A percentile compares a stretch with the other conserved stretches of the same genome.
phyloP scores from a whole-genome alignment of 2,113 vertebrate genomes.

The Heliornis fulica region DNA sequence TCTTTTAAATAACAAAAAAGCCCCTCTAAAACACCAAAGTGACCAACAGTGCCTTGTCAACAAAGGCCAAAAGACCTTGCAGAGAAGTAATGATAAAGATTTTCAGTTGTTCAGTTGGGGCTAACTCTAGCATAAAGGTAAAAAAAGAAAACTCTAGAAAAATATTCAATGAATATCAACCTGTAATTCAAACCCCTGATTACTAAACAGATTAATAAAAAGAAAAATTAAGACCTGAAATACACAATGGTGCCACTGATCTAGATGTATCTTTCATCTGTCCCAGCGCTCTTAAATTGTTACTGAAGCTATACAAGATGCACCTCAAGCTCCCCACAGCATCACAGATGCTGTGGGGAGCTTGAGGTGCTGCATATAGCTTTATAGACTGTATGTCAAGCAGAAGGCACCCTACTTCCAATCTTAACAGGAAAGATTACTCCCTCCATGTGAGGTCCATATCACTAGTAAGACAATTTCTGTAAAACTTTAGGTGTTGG shows the following conservation, averaged over 20 bases:
- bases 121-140: background rate
- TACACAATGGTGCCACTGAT: background rate
- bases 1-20: background rate
- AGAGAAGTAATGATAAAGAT: background rate
- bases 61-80: background rate
- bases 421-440: accelerated
- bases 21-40: background rate
- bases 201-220: background rate
- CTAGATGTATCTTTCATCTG: accelerated
- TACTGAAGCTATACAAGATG: background rate
- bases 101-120: background rate
- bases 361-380: no score
- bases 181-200: background rate
- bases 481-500: background rate
- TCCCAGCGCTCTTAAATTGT: background rate
- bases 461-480: background rate
- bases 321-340: background rate
- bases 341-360: no score
- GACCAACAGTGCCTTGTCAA: background rate
- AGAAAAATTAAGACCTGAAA: background rate
- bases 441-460: background rate
- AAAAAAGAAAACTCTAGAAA: background rate
- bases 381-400: no score
- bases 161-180: background rate
- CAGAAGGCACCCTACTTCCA: background rate